Evolutionary conservation across 1,140 invertebrate species (phyloP).

Genomic region (Zaprionus inermis): DNA sequence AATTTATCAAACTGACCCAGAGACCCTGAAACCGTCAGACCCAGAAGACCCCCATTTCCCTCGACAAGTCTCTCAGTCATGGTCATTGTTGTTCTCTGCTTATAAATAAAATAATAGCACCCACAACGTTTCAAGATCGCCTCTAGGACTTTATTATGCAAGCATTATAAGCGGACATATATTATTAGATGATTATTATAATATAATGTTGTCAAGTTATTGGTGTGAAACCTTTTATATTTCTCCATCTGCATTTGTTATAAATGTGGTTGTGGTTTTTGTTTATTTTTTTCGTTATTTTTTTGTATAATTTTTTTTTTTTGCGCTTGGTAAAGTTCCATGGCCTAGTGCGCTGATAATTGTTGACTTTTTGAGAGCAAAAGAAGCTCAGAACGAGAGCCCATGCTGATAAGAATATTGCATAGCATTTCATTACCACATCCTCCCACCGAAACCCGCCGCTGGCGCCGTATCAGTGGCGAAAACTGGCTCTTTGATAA

Average conservation of each 20-base stretch:
- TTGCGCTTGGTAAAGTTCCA: background rate
- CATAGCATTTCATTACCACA: background rate
- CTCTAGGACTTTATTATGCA: too few species aligned
- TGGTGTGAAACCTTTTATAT: background rate
- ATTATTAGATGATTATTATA: background rate
- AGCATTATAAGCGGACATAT: background rate
- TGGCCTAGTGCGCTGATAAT: conserved; percentile 17
- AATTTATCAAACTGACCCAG: conserved; percentile 73
- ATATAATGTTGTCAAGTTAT: background rate
- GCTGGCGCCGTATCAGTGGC: background rate
- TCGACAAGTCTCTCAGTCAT: background rate
- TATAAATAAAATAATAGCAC: conserved; percentile 1
- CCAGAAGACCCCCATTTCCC: background rate
- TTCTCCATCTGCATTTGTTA: background rate
- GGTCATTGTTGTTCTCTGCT: conserved; percentile 23
- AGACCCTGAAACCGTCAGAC: conserved; percentile 46
- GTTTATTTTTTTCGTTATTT: too few species aligned
- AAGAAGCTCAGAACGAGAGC: too few species aligned
- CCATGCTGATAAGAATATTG: conserved; percentile 35
- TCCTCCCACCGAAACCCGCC: conserved; percentile 6
- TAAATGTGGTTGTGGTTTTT: conserved; percentile 3
- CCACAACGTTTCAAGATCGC: background rate
- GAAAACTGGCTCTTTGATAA: conserved; percentile 43
- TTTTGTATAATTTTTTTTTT: background rate
- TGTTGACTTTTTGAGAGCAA: conserved; percentile 22